Evolutionary conservation across 1,140 invertebrate species (phyloP).

Genomic region (Drosophila takahashii): DNA sequence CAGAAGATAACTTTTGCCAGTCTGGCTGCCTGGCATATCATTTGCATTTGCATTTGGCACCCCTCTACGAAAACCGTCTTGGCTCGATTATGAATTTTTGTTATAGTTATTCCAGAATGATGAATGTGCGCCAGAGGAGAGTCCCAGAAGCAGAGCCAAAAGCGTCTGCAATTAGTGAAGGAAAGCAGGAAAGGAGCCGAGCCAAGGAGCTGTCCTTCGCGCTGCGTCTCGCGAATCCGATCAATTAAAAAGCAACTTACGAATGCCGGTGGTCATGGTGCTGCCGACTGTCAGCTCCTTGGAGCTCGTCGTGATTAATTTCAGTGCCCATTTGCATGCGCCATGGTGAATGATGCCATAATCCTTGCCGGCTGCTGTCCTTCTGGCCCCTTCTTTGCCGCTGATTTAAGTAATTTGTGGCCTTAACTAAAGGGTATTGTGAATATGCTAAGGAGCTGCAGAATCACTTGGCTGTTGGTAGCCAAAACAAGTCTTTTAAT

Average conservation of each 20-base stretch:
- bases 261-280: conserved; percentile 39
- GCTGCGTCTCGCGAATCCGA: conserved; percentile 32
- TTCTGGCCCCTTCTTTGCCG: conserved; percentile 13
- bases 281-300: conserved; percentile 35
- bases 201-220: conserved; percentile 5
- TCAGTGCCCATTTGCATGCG: conserved; percentile 69
- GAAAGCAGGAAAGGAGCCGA: conserved; percentile 27
- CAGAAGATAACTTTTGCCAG: conserved; percentile 50
- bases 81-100: conserved; percentile 54
- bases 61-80: conserved; percentile 1
- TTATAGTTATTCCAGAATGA: conserved; percentile 31
- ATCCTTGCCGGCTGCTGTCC: conserved; percentile 58
- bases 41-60: conserved; percentile 57
- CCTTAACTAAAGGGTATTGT: conserved; percentile 44
- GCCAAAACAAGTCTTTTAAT: neutral
- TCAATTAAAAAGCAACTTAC: conserved; percentile 68
- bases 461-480: neutral
- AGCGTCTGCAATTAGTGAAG: conserved; percentile 68
- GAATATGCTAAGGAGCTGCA: conserved; percentile 16
- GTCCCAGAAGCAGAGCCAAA: conserved; percentile 3
- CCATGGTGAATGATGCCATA: conserved; percentile 69
- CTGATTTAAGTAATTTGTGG: conserved; percentile 69
- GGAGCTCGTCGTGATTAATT: conserved; percentile 70
- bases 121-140: conserved; percentile 43
- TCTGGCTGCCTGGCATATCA: conserved; percentile 43